Percentiles rank a stretch among this genome's conserved stretches.
These are phyloP conservation scores for Pyrochroa serraticornis DNA, from an alignment of 2,888 invertebrate species.

Conservation along the genomic window DNA sequence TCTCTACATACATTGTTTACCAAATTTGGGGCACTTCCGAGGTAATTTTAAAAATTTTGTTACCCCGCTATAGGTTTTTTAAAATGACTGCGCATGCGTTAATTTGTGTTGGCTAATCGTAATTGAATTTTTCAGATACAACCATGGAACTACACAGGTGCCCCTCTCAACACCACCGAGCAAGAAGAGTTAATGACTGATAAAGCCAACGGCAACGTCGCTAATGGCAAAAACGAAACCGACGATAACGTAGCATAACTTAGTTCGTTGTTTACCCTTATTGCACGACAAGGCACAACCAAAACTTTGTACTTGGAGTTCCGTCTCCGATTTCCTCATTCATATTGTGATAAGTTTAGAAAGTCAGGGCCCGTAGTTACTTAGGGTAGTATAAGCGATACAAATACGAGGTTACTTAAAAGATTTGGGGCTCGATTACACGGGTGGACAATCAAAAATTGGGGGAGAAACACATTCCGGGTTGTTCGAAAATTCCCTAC, in stretches of 20 bases:
- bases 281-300: constrained; percentile 8
- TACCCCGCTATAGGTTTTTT: no score
- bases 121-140: constrained; percentile 58
- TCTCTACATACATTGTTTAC: constrained; percentile 67
- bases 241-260: constrained; percentile 3
- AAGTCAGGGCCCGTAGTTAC: constrained; percentile 10
- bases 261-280: constrained; percentile 8
- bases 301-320: constrained; percentile 14
- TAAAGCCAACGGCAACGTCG: constrained; percentile 4
- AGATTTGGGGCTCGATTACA: background rate
- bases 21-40: constrained; percentile 73
- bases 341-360: constrained; percentile 35
- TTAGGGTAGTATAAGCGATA: constrained; percentile 7
- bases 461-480: no score
- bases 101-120: no score
- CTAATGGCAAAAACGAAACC: constrained; percentile 1
- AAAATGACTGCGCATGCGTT: no score
- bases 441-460: no score
- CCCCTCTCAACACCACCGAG: constrained; percentile 43
- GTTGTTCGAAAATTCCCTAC: no score
- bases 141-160: constrained; percentile 61
- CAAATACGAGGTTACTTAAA: background rate
- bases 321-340: constrained; percentile 31
- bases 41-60: constrained; percentile 47
- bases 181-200: constrained; percentile 43